Base-by-base conservation (phyloP, 2,113 vertebrate genomes). In the Tyto alba region DNA sequence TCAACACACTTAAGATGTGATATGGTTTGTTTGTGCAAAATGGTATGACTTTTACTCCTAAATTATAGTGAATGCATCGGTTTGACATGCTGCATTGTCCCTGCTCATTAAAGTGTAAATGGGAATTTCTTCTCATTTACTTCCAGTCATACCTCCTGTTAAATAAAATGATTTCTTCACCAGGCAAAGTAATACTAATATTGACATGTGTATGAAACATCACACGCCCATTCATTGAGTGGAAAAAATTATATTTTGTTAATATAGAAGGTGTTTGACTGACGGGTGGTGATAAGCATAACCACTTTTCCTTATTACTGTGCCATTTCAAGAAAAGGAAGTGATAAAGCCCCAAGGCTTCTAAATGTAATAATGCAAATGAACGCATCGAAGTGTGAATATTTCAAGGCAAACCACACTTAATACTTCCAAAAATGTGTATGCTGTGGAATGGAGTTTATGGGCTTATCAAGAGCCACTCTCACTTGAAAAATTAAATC, bases 281-380 rank as follows among this genome's bases (percentile, higher is more conserved):
- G 98, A 97, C 94, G 96, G 95, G 89, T 97, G 95, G 97, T 97
- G 95, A 97, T 97, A 97, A 97, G 96, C 97, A 97, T 97, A 97
- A 98, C 96, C 85, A 94, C 90, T 98, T 96, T 96, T 95, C 96
- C 96, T 97, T 97, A 98, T 98, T 98, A 97, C 93, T 96, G 68
- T 96, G 95, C 97, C 92, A 93, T 96, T 98, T 96, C 92, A 95
- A 93, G 95, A 97, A 98, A 93, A 97, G 97, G 97, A 98, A 98
- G 97, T 96, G 98, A 96, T 98, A 97, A 97, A 96, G 97, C 98
- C 98, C 90, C 57, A 87, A 96, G 98, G 97, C 97, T 97, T 97
- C 69, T 92, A 97, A 98, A 97, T 94, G 94, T 96, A 97, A 97
- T 97, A 91, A 97, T 97, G 96, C 97, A 98, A 95, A 97, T 97